Evolutionary conservation across 2,888 invertebrate species (phyloP), one percentile per base, ranked within the genome.

Genomic region (Incurvaria masculella): DNA sequence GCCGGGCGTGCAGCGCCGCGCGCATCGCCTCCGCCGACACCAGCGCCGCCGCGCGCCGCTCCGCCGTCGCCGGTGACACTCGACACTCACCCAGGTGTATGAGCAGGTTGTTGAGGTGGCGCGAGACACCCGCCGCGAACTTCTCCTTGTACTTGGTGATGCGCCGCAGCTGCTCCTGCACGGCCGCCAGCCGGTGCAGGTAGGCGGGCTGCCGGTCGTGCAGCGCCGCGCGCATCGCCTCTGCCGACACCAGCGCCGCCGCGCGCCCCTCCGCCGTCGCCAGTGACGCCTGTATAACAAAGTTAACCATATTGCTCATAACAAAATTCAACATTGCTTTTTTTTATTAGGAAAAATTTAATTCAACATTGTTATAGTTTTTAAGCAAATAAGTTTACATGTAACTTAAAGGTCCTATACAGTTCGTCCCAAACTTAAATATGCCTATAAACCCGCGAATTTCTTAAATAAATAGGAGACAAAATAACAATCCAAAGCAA

Each of bases 21-120:
- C 88, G 84, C 46, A 93, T 68, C 6, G 87, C 86, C 59, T 84
- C 82, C 1, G 91, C 91, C 2, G 92, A 91, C 41, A 79, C 73
- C 43, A 87, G 83, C 8, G 88, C 85, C 41, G 81, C 80, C 55
- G 79, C 76, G 44, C 86, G 71, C 8, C 87, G 84, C 55, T 76
- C 73, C 1, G 84, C 70, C 5, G 81, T 82, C 17, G 84, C 84
- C 44, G 92, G 79, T 6, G 33, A 33, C 14, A 11, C 33, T n/a
- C 10, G 10, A 27, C 10, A 14, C 14, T 82, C 83, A 46, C 85
- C 96, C 76, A 95, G 86, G 73, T 97, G 95, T 61, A 96, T 94
- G 58, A 98, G 94, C 46, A 94, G 81, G 76, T 97, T 97, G 67
- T 96, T 96, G 45, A 98, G 81, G 68, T 97, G 95, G 18, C 95